Conservation (phyloP, 1,140 invertebrate genomes). For the Helicoverpa zea region DNA sequence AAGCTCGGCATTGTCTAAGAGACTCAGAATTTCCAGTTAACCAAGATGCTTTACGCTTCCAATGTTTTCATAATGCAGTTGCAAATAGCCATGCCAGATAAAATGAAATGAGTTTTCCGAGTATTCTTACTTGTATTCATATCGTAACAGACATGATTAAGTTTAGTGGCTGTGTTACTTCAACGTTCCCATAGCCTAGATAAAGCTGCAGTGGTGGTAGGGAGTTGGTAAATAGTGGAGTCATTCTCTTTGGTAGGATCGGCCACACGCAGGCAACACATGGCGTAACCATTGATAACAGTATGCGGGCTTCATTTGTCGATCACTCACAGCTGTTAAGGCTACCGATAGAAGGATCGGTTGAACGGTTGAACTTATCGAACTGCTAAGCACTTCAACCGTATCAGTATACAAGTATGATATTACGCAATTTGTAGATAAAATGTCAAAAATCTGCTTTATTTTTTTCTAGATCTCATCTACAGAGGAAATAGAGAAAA, state of each 20-base stretch:
- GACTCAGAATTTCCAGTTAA: background rate
- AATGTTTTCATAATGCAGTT: background rate
- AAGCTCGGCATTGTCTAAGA: background rate
- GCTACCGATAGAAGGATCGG: background rate
- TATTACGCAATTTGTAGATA: no score
- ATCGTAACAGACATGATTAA: no score
- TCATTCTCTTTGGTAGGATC: constrained; percentile 19
- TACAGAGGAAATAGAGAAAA: constrained; percentile 16
- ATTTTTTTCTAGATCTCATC: background rate
- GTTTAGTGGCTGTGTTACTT: no score
- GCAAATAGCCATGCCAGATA: background rate
- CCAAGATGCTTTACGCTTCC: constrained; percentile 1
- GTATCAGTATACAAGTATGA: background rate
- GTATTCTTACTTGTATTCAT: background rate
- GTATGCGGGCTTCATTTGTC: constrained; percentile 33
- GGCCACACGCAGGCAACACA: constrained; percentile 37
- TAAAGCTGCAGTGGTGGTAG: background rate
- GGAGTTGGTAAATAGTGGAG: constrained; percentile 30
- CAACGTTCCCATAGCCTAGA: constrained; percentile 27
- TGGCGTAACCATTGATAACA: constrained; percentile 35
- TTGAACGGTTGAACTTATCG: background rate
- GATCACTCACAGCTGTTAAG: constrained; percentile 21
- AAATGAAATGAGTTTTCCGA: background rate
- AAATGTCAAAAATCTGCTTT: background rate
- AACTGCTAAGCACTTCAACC: background rate